Conservation (phyloP, 2,888 invertebrate species). For the Acronicta alni region DNA sequence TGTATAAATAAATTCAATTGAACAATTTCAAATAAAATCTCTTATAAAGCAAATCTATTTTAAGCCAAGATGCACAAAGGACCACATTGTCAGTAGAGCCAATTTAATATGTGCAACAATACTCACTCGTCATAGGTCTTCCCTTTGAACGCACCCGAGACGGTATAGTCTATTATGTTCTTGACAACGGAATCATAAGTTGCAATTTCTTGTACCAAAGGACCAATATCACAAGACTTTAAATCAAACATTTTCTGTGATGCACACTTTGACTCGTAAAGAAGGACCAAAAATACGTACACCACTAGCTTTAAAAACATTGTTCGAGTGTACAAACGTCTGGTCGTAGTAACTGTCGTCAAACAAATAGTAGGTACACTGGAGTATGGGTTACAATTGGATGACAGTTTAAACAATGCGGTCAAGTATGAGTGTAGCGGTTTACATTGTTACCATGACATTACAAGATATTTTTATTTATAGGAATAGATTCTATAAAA, state of each 20-base stretch:
- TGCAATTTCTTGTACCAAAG: constrained; percentile 88
- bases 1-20: too few relatives aligned
- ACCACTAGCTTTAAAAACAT: constrained; percentile 26
- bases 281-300: constrained; percentile 11
- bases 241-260: constrained; percentile 14
- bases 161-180: constrained; percentile 83
- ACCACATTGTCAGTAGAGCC: constrained; percentile 8
- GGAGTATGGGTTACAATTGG: constrained; percentile 18
- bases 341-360: constrained; percentile 11
- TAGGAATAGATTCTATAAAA: constrained; percentile 3
- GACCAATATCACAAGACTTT: constrained; percentile 65
- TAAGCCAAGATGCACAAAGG: constrained; percentile 11
- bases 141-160: constrained; percentile 87
- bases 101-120: constrained; percentile 47
- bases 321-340: constrained; percentile 22
- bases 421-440: constrained; percentile 20
- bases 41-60: constrained; percentile 2
- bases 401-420: constrained; percentile 7
- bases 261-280: constrained; percentile 22
- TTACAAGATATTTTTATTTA: too few relatives aligned
- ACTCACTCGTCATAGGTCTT: constrained; percentile 88
- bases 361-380: constrained; percentile 24
- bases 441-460: constrained; percentile 10
- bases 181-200: constrained; percentile 86
- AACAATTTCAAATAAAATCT: background rate